These are phyloP conservation scores for Schlechtendalia chinensis DNA, from an alignment of 1,140 invertebrate species.

Conservation along the genomic window DNA sequence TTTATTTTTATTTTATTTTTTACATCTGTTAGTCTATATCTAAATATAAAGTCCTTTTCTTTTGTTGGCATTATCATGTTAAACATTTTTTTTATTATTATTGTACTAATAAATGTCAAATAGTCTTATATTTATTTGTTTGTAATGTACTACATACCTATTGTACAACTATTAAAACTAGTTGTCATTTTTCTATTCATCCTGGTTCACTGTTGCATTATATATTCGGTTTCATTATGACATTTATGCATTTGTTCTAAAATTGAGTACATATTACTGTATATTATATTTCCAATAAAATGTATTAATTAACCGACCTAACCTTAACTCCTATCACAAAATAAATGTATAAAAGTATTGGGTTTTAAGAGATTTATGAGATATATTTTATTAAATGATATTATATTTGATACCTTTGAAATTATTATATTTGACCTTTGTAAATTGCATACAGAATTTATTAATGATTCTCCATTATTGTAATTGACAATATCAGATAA, in stretches of 20 bases:
- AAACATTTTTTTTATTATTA: neutral
- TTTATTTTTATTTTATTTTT: too few relatives aligned
- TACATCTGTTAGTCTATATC: neutral
- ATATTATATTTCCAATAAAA: neutral
- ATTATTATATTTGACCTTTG: too few relatives aligned
- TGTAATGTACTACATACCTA: slow-evolving; percentile 1
- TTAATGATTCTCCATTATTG: too few relatives aligned
- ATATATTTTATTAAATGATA: too few relatives aligned
- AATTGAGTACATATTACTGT: neutral
- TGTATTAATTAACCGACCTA: too few relatives aligned
- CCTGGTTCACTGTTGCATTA: neutral
- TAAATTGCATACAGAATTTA: too few relatives aligned
- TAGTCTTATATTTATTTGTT: slow-evolving; percentile 26
- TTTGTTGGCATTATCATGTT: slow-evolving; percentile 15
- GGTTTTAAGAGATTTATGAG: too few relatives aligned
- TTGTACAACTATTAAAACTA: slow-evolving; percentile 21
- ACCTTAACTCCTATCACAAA: too few relatives aligned
- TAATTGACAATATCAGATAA: too few relatives aligned
- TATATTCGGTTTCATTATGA: slow-evolving; percentile 1
- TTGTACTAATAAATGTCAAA: slow-evolving; percentile 43
- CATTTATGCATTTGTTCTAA: neutral
- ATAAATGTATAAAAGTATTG: too few relatives aligned
- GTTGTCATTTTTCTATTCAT: slow-evolving; percentile 26
- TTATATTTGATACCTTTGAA: too few relatives aligned
- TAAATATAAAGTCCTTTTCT: slow-evolving; percentile 5